Evolutionary conservation across 2,797 vertebrate genomes (phyloP).

Genomic region (Danio jaintianensis): DNA sequence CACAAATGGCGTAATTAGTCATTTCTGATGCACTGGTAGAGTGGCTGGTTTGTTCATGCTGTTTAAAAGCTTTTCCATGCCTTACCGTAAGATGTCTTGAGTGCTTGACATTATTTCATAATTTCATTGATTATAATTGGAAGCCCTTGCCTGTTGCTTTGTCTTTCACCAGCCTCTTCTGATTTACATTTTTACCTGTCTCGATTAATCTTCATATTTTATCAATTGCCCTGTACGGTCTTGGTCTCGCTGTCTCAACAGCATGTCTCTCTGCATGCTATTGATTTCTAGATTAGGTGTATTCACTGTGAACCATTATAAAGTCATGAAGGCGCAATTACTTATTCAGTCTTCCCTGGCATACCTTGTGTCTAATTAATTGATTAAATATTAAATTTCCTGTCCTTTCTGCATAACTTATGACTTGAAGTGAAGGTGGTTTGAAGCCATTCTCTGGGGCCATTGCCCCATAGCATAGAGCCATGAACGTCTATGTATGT

Average conservation of each 20-base stretch:
- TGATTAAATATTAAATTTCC: constrained; percentile 48
- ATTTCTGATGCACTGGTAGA: constrained; percentile 16
- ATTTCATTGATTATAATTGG: constrained; percentile 26
- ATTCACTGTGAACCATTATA: constrained; percentile 68
- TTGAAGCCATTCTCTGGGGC: not conserved
- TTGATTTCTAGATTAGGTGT: constrained; percentile 66
- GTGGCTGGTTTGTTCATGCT: constrained; percentile 9
- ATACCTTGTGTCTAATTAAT: constrained; percentile 42
- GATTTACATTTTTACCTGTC: not conserved
- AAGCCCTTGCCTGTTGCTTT: not conserved
- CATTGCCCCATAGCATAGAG: too few species aligned
- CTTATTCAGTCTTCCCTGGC: constrained; percentile 56
- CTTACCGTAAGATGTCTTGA: not conserved
- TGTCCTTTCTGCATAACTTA: constrained; percentile 3
- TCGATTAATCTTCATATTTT: constrained; percentile 40
- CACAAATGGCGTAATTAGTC: constrained; percentile 23
- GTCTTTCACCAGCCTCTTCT: not conserved
- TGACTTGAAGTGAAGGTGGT: not conserved
- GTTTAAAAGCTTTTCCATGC: constrained; percentile 28
- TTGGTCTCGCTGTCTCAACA: constrained; percentile 21
- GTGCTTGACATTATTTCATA: constrained; percentile 18
- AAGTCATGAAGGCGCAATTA: constrained; percentile 64
- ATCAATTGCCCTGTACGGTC: constrained; percentile 22
- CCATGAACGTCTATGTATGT: too few species aligned
- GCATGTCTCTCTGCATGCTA: constrained; percentile 50